Base-by-base conservation (phyloP, 1,140 invertebrate genomes). In the Temnothorax longispinosus region DNA sequence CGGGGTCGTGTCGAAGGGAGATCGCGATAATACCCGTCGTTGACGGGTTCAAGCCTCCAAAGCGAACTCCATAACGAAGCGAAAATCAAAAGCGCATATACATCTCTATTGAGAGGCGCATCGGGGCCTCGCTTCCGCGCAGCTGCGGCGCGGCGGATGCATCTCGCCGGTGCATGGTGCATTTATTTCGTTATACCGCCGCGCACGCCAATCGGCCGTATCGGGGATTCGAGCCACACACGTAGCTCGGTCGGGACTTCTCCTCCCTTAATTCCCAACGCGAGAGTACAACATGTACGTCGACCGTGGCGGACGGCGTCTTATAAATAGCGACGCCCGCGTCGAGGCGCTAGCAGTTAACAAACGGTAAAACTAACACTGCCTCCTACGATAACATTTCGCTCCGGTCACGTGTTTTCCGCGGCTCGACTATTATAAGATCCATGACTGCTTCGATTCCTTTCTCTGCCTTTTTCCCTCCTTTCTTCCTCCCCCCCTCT, bases 331-430 rank as follows among this genome's bases (percentile, higher is more conserved):
- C 92, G 21, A 15, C 38, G 58, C 65, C 80, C 72, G 90, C 38
- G 81, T 78, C 65, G 64, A 89, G 91, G 88, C 90, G 85, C 85
- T 91, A 90, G 90, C 92, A 88, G 93, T 94, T 94, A 95, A 94
- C 94, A 94, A 95, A 94, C 94, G 91, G 91, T 94, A 93, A 93
- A 94, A 93, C 94, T 92, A 94, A 94, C 94, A 93, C 90, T 78
- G 88, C 90, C 92, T 93, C 89, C 92, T 94, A 94, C 93, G 94
- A 94, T 94, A 94, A 95, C 93, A 94, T 95, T 94, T 94, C 89
- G 89, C 91, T 88, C 85, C 89, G 92, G 93, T 93, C 94, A 94
- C 93, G 94, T 94, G 93, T 93, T 92, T 92, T 88, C 89, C 86
- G 88, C 88, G 88, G 85, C 65, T n/a, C 90, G 91, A 92, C 93